A percentile compares a stretch with the other conserved stretches of the same genome.
Evolutionary conservation across 1,140 invertebrate species (phyloP).

Genomic region (Caenorhabditis brenneri): DNA sequence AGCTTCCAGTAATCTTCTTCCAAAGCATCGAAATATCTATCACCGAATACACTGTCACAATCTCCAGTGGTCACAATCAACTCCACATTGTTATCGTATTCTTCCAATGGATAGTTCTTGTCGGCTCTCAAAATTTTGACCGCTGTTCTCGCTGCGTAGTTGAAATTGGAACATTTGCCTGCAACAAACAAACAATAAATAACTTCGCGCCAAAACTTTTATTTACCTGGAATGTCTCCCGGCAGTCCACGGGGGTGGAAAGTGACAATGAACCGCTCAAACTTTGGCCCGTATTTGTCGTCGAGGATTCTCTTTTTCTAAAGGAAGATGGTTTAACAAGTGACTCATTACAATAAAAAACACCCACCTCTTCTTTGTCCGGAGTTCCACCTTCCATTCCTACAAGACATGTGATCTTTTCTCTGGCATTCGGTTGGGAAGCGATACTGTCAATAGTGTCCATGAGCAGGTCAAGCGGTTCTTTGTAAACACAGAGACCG

Average conservation of each 20-base stretch:
- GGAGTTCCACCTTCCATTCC: constrained; percentile 62
- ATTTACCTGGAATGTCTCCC: constrained; percentile 49
- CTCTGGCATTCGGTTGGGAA: constrained; percentile 53
- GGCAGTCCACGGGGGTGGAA: constrained; percentile 58
- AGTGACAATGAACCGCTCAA: constrained; percentile 62
- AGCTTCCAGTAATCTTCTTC: constrained; percentile 62
- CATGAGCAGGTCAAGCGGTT: constrained; percentile 56
- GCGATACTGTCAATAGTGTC: constrained; percentile 59
- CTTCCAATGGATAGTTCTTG: constrained; percentile 52
- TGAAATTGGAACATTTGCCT: constrained; percentile 63
- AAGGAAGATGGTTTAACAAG: background rate
- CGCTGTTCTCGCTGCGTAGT: constrained; percentile 55
- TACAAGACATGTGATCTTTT: constrained; percentile 58
- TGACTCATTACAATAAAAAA: background rate
- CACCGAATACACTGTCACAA: constrained; percentile 59
- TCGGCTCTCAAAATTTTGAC: constrained; percentile 53
- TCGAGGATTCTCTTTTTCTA: constrained; percentile 50
- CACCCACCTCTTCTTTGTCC: constrained; percentile 56
- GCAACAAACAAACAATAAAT: constrained; percentile 41
- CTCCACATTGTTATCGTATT: constrained; percentile 44
- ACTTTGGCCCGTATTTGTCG: constrained; percentile 54
- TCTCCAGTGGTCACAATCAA: constrained; percentile 61
- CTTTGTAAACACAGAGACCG: constrained; percentile 58
- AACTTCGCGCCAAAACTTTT: background rate
- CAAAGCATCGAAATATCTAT: constrained; percentile 59